Evolutionary conservation across 2,797 vertebrate species (phyloP).

Genomic region (Amniataba percoides): DNA sequence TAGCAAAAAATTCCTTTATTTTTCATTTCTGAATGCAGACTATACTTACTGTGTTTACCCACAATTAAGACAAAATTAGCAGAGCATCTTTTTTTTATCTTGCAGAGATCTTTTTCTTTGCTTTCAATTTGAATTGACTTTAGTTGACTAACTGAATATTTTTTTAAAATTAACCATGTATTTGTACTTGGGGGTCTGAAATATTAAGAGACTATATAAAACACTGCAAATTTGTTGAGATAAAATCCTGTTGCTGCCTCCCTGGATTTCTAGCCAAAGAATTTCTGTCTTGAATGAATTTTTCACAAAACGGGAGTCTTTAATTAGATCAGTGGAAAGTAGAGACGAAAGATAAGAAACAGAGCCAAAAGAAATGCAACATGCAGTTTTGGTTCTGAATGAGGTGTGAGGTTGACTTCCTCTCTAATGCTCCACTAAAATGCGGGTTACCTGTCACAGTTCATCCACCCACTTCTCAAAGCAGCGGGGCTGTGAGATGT

Average conservation of each 20-base stretch:
- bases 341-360: background rate
- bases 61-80: background rate
- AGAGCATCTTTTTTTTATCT: background rate
- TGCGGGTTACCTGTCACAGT: constrained; percentile 19
- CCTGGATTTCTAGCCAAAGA: background rate
- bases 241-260: background rate
- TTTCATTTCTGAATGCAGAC: constrained; percentile 4
- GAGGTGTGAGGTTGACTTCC: constrained; percentile 21
- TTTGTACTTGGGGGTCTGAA: background rate
- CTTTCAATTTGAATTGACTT: background rate
- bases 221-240: background rate
- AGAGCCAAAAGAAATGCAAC: background rate
- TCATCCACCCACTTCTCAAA: background rate
- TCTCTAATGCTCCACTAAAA: constrained; percentile 8
- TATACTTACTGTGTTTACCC: background rate
- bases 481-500: constrained; percentile 7
- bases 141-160: no score
- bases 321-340: background rate
- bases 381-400: background rate
- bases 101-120: background rate
- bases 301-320: background rate
- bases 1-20: no score
- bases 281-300: background rate
- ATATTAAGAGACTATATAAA: background rate
- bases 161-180: background rate